Evolutionary conservation across 2,888 invertebrate genomes (phyloP), one percentile per base, ranked within the genome.

Genomic region (Horisme vitalbata): DNA sequence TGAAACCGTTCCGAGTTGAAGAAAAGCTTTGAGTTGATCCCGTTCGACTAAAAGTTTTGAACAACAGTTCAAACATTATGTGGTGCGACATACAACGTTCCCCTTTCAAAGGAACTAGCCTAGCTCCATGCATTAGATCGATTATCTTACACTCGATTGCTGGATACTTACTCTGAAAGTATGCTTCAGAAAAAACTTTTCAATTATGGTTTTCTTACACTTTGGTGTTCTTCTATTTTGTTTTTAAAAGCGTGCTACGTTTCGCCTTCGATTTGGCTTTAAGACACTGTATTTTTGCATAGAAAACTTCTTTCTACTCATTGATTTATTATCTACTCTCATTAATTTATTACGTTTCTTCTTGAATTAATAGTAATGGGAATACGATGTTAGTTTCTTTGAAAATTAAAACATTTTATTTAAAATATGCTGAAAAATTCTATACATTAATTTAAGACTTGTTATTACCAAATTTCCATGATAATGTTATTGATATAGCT

Each of bases 61-160:
- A 86, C 85, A 80, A 79, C 82, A 77, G 81, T 83, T 82, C 87
- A 88, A 88, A 88, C 86, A 87, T 77, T 79, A 71, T 84, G 83
- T 66, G 84, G 86, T 63, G 71, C 72, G 76, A 80, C 79, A 73
- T 80, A 86, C 85, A 86, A 54, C 77, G 78, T 78, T 85, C 78
- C 69, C 77, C 85, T 86, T 83, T 87, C 80, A 84, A 64, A 57
- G 67, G 61, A 66, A 65, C 66, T 54, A 57, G 54, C 52, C 53
- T 50, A 61, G 65, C 63, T 59, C 59, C 57, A 63, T 71, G 71
- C 73, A 73, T 73, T 68, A 68, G 61, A 69, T 67, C 70, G 63
- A 72, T 71, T 72, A 73, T 72, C 72, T 63, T 59, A 54, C 41
- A 53, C 57, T 55, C 55, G 52, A 58, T 62, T 55, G 56, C 33